A percentile compares a stretch with the other conserved stretches of the same genome.
These are phyloP conservation scores for Stegostoma tigrinum DNA, from an alignment of 2,113 vertebrate species.

Conservation along the genomic window DNA sequence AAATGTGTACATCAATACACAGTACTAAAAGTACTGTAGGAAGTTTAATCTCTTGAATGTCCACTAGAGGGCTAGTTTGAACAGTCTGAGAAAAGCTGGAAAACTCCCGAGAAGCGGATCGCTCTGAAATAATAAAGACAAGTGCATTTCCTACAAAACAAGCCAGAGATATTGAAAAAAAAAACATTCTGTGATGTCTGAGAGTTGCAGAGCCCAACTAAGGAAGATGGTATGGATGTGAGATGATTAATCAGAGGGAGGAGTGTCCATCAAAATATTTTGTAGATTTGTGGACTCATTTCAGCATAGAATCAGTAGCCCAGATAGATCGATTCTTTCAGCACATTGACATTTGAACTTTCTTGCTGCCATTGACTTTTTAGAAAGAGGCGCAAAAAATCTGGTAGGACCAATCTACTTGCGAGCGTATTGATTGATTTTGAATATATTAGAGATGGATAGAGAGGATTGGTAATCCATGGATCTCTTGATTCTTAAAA, in stretches of 20 bases:
- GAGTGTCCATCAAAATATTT: neutral
- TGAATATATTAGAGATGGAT: neutral
- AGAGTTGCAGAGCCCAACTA: neutral
- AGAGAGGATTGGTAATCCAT: no score
- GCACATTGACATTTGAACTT: neutral
- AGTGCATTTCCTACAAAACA: neutral
- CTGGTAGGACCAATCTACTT: neutral
- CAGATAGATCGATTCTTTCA: neutral
- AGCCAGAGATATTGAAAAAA: neutral
- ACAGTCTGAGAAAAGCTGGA: constrained; percentile 16
- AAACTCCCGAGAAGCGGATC: neutral
- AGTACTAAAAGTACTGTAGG: neutral
- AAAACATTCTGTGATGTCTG: neutral
- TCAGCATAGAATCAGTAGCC: neutral
- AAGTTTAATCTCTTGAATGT: neutral
- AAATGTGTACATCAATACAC: neutral
- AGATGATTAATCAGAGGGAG: neutral
- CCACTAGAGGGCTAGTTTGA: constrained; percentile 23
- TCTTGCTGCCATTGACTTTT: neutral
- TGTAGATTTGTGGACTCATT: neutral
- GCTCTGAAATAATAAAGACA: neutral
- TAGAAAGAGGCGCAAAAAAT: neutral
- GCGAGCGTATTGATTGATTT: neutral
- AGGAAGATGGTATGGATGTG: neutral
- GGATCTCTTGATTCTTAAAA: neutral